Percentiles rank a stretch among this genome's conserved stretches.
These are phyloP conservation scores for Tenthredo livida DNA, from an alignment of 2,888 invertebrate genomes.

Conservation along the genomic window DNA sequence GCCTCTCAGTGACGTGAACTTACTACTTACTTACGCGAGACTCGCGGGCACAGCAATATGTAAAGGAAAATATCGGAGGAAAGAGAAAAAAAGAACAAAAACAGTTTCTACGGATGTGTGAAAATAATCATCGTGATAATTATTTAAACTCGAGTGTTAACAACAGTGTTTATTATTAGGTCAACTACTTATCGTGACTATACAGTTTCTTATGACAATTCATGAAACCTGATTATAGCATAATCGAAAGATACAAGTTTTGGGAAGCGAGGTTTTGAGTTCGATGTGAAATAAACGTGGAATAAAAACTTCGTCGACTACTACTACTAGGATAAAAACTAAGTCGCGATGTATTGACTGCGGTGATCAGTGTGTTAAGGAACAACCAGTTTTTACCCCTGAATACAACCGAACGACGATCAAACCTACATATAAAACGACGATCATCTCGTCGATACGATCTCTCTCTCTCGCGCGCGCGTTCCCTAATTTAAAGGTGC, in stretches of 20 bases:
- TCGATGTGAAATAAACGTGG: conserved; percentile 3
- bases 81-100: not conserved
- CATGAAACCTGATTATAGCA: not conserved
- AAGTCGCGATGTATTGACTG: not conserved
- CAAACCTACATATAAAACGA: not conserved
- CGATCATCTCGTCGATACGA: not conserved
- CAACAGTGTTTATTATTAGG: not conserved
- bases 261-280: not conserved
- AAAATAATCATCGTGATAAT: not conserved
- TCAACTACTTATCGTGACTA: not conserved
- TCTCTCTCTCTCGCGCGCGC: not conserved
- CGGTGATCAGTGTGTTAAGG: not conserved
- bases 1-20: conserved; percentile 26
- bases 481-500: conserved; percentile 7
- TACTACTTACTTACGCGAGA: not conserved
- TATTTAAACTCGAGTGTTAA: not conserved
- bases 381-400: conserved; percentile 1
- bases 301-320: not conserved
- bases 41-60: not conserved
- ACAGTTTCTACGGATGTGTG: not conserved
- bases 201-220: not conserved
- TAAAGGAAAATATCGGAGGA: not conserved
- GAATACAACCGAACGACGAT: conserved; percentile 1
- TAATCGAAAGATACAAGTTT: not conserved
- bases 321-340: not conserved